phyloP scores from a whole-genome alignment of 1,140 invertebrate genomes.

The Archivesica marissinica region DNA sequence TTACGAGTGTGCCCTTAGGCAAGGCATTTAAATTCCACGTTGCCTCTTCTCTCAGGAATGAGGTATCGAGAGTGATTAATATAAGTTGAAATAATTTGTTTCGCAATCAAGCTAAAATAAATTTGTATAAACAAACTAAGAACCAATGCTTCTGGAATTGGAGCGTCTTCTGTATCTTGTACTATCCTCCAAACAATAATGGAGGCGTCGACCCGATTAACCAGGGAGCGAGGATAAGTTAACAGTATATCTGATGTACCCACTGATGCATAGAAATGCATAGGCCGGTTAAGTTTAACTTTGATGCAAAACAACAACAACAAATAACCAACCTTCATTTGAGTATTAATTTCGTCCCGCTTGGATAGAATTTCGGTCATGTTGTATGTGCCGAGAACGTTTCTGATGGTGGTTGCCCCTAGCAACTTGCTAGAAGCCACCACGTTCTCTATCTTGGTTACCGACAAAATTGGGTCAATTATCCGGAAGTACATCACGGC shows the following conservation, averaged over 20 bases:
- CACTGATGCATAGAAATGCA: too few relatives aligned
- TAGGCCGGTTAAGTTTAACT: too few relatives aligned
- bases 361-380: slow-evolving; percentile 43
- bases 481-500: slow-evolving; percentile 37
- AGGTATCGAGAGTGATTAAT: too few relatives aligned
- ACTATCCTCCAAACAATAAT: too few relatives aligned
- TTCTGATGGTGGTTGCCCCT: slow-evolving; percentile 52
- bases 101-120: too few relatives aligned
- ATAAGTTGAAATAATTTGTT: too few relatives aligned
- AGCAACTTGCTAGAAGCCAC: slow-evolving; percentile 16
- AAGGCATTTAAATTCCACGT: too few relatives aligned
- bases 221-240: background rate
- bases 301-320: background rate
- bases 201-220: background rate
- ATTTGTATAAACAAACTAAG: too few relatives aligned
- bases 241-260: background rate
- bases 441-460: slow-evolving; percentile 25
- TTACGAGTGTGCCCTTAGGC: too few relatives aligned
- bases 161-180: too few relatives aligned
- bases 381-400: slow-evolving; percentile 35
- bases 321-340: slow-evolving; percentile 29
- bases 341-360: slow-evolving; percentile 31
- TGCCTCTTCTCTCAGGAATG: too few relatives aligned
- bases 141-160: too few relatives aligned
- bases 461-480: slow-evolving; percentile 28